These are phyloP conservation scores for Achatina immaculata DNA, from an alignment of 1,140 invertebrate genomes.

Conservation along the genomic window DNA sequence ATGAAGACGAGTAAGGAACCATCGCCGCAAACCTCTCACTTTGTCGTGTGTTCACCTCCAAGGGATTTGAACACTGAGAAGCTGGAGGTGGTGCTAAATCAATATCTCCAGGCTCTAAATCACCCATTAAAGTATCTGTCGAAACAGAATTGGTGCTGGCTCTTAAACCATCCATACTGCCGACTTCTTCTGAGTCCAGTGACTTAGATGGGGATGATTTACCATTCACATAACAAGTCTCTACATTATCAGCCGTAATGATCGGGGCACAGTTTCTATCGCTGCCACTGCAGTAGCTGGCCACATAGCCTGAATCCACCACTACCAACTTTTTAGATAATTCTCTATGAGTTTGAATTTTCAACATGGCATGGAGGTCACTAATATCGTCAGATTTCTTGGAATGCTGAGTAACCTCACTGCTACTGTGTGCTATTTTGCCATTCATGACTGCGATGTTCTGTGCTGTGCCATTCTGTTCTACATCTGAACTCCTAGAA, in stretches of 20 bases:
- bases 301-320: not conserved
- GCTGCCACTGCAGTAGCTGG: not conserved
- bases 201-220: not conserved
- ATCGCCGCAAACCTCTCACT: not conserved
- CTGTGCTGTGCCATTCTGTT: not conserved
- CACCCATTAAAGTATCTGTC: constrained; percentile 22
- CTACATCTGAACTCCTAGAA: not conserved
- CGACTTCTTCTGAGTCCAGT: not conserved
- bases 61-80: not conserved
- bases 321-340: not conserved
- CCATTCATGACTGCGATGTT: not conserved
- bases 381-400: not conserved
- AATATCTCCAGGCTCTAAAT: not conserved
- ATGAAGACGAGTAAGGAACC: not conserved
- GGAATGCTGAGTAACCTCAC: not conserved
- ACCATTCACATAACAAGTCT: not conserved
- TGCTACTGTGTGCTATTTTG: not conserved
- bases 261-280: not conserved
- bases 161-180: not conserved
- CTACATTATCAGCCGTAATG: not conserved
- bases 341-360: not conserved
- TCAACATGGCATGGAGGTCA: not conserved
- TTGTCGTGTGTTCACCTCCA: not conserved
- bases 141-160: constrained; percentile 4
- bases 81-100: not conserved